Base-by-base conservation (phyloP, 2,888 invertebrate genomes). In the Rutpela maculata region DNA sequence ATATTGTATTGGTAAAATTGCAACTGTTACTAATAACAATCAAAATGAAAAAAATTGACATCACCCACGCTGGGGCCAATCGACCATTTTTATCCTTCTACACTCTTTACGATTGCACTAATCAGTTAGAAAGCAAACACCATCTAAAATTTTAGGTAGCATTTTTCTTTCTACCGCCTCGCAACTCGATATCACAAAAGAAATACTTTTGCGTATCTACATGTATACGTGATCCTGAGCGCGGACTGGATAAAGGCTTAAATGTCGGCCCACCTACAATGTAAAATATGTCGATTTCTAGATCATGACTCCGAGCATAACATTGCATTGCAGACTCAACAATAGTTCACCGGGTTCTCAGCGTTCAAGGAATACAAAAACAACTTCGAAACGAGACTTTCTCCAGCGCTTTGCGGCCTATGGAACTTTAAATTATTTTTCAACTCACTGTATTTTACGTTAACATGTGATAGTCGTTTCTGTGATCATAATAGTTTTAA, bases 251-350 rank as follows among this genome's bases (percentile, higher is more conserved):
- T 22, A 59, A 70, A 56, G 55, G 38, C 26, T 75, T 60, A 71
- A 75, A 75, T 72, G 72, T 71, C 78, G 66, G 75, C 67, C 78
- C 75, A 73, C 75, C 78, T 67, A 78, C 75, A 63, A 22, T n/a
- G 75, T 43, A 55, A 63, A 71, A 59, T 70, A 72, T 55, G 55
- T 38, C 73, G 67, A 74, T 77, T 77, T 77, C 70, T 74, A 70
- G 70, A 74, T 69, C 77, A 77, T 62, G 70, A 74, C 38, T 74
- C 26, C 22, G 15, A 72, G 60, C 60, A 71, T 67, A 57, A 70
- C 74, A 65, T 38, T 57, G 66, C 62, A 43, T 12, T 38, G 15
- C 38, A 77, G 69, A 67, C 74, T 60, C 60, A 79, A 79, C 73
- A 77, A 79, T 76, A 73, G 78, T 75, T 72, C 63, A 66, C 60